Base-by-base conservation (phyloP, 1,140 invertebrate species). In the Drosophila jambulina region DNA sequence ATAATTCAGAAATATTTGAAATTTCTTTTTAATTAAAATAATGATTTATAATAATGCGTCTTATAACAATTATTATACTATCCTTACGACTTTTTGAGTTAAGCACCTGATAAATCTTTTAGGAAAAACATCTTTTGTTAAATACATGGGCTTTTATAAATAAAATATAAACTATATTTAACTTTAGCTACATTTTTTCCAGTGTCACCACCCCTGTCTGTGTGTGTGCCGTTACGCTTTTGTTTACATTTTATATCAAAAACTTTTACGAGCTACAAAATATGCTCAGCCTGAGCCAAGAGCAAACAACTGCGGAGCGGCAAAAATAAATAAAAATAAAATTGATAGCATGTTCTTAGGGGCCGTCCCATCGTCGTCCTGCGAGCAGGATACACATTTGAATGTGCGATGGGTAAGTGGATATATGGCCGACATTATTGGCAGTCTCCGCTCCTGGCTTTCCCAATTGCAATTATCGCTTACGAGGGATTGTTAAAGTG, bases 181-280 rank as follows among this genome's bases (percentile, higher is more conserved):
- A 13, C 1, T 43, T 1, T 25, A 17, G 1, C 3, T 5, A 10
- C 0, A 49, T 49, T 36, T 59, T 15, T 15, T 8, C 2, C 59
- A 72, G 69, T 49, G 34, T 4, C 10, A 6, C 17, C 15, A 17
- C 23, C 23, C 7, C 34, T 45, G 25, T 25, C 1, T 49, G 17
- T 27, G 6, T 58, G 34, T 54, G 60, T 51, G 19, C 54, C 67
- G 48, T 56, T 70, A 46, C 63, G 57, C 56, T 54, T 76, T 75
- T 87, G 83, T 88, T 88, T 87, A 88, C 83, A 74, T 88, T 84
- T 87, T 84, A 88, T 83, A 84, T 87, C 71, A 88, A 87, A 88
- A 88, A 87, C 83, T 87, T 87, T 87, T 88, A 87, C 80, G 83
- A 88, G 84, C 84, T 80, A 88, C 84, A 83, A 87, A 87, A 87